Evolutionary conservation across 2,797 vertebrate genomes (phyloP).

Genomic region (Gambelia wislizenii): DNA sequence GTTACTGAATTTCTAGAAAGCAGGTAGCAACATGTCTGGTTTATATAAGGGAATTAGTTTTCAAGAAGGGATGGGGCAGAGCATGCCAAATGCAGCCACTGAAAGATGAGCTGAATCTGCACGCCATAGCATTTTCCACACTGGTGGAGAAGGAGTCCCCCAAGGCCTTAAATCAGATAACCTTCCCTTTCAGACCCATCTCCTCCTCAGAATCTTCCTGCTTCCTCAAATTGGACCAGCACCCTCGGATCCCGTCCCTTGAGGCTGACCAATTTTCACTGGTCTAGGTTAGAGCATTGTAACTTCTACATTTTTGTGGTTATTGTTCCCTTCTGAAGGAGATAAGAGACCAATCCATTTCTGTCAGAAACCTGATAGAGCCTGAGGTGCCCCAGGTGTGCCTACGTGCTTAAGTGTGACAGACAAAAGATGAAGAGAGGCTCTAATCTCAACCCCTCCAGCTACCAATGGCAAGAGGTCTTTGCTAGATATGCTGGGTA

Average conservation of each 20-base stretch:
- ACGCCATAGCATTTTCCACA: background rate
- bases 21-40: background rate
- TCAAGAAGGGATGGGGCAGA: background rate
- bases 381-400: conserved; percentile 17
- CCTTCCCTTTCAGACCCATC: background rate
- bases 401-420: conserved; percentile 40
- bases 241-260: background rate
- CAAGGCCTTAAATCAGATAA: background rate
- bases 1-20: background rate
- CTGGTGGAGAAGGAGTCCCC: background rate
- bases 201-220: background rate
- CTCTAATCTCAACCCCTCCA: conserved; percentile 3
- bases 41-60: background rate
- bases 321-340: conserved; percentile 6
- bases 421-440: conserved; percentile 3
- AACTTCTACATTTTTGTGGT: conserved; percentile 10
- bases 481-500: conserved; percentile 23
- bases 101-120: background rate
- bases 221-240: background rate
- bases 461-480: conserved; percentile 21
- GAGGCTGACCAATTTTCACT: background rate
- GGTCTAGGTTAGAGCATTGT: background rate
- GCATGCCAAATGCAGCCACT: no score
- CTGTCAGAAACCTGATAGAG: conserved; percentile 26
- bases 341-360: conserved; percentile 31